A percentile compares a stretch with the other conserved stretches of the same genome.
Conservation (phyloP, 2,888 invertebrate genomes). For the Aplocera efformata region DNA sequence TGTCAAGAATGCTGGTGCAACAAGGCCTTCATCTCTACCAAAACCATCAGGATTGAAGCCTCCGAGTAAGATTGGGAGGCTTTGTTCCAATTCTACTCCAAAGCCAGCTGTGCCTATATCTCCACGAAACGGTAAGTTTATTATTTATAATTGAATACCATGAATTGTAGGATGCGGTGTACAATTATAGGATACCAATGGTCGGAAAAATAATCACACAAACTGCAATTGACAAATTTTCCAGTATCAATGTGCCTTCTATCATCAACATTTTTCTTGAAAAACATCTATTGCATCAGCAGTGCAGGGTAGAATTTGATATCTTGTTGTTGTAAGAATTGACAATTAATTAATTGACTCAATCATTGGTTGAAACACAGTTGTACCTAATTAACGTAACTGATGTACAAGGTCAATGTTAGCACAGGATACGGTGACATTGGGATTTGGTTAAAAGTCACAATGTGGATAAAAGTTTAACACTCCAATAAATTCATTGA, state of each 20-base stretch:
- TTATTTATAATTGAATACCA: slow-evolving; percentile 2
- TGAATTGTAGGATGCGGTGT: no score
- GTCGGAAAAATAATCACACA: slow-evolving; percentile 21
- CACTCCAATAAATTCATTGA: not conserved
- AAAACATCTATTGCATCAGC: slow-evolving; percentile 29
- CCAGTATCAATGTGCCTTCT: slow-evolving; percentile 7
- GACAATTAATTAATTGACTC: slow-evolving; percentile 37
- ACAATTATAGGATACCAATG: no score
- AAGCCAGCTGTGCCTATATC: slow-evolving; percentile 84
- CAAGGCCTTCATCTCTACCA: slow-evolving; percentile 62
- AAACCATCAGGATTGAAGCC: slow-evolving; percentile 83
- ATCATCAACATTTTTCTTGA: slow-evolving; percentile 3
- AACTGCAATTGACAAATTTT: slow-evolving; percentile 34
- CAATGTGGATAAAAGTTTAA: not conserved
- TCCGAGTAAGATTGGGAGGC: slow-evolving; percentile 84
- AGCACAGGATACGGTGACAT: slow-evolving; percentile 14
- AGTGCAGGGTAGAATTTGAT: slow-evolving; percentile 30
- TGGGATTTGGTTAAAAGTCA: not conserved
- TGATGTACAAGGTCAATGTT: slow-evolving; percentile 37
- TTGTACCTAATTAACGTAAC: slow-evolving; percentile 39
- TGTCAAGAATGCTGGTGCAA: slow-evolving; percentile 45
- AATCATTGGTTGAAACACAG: slow-evolving; percentile 33
- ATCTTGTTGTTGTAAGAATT: slow-evolving; percentile 29
- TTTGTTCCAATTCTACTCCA: slow-evolving; percentile 82
- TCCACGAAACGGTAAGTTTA: slow-evolving; percentile 74